phyloP scores from a whole-genome alignment of 2,797 vertebrate species.

The Lepidocolaptes lacrymiger region DNA sequence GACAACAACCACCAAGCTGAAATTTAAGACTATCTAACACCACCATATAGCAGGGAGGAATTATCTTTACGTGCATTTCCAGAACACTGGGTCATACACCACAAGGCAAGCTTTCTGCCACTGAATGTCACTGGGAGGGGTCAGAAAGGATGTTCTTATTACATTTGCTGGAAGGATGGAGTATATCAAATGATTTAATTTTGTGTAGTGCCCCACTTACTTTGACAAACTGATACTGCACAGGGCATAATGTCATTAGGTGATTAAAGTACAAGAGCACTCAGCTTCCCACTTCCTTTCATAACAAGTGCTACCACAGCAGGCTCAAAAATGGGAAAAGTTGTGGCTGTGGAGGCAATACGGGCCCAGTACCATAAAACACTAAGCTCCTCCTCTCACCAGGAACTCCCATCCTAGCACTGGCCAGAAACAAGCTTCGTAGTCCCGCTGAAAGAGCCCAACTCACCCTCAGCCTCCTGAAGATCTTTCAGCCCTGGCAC shows the following conservation, averaged over 20 bases:
- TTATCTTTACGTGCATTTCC: conserved; percentile 8
- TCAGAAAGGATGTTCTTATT: conserved; percentile 37
- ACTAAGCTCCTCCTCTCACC: not conserved
- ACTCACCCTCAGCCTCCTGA: not conserved
- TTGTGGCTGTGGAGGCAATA: not conserved
- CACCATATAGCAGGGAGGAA: not conserved
- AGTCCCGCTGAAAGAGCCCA: not conserved
- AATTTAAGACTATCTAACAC: conserved; percentile 29
- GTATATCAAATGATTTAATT: conserved; percentile 56
- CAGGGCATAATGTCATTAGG: conserved; percentile 52
- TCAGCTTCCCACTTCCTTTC: conserved; percentile 25
- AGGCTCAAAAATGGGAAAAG: not conserved
- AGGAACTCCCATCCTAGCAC: not conserved
- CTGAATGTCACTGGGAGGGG: conserved; percentile 26
- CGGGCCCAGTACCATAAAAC: not conserved
- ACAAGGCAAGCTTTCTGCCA: not conserved
- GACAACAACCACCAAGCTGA: not conserved
- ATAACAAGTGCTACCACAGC: not conserved
- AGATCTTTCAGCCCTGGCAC: not conserved
- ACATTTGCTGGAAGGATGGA: conserved; percentile 35
- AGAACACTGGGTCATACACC: not conserved
- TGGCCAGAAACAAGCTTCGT: not conserved
- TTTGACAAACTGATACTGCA: conserved; percentile 62
- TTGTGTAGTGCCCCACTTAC: conserved; percentile 41
- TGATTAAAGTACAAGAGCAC: conserved; percentile 42